Evolutionary conservation across 2,113 vertebrate species (phyloP).

Genomic region (Myodes glareolus): DNA sequence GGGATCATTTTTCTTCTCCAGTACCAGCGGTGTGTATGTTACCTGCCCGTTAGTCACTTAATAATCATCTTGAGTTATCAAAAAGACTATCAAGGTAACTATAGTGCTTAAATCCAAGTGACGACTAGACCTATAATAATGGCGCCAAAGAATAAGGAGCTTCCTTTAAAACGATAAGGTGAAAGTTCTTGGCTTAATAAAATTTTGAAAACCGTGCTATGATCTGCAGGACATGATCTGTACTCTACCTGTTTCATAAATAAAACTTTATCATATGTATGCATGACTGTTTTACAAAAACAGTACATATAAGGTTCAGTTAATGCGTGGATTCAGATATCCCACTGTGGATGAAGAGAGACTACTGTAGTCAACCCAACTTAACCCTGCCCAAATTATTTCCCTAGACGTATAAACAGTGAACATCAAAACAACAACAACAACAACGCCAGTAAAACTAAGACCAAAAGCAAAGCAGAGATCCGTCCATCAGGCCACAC

Average conservation of each 20-base stretch:
- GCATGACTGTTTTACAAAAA: background rate
- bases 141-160: background rate
- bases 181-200: background rate
- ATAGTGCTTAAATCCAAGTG: background rate
- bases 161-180: background rate
- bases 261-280: background rate
- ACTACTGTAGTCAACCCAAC: background rate
- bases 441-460: background rate
- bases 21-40: no score
- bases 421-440: background rate
- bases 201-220: background rate
- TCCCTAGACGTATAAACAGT: background rate
- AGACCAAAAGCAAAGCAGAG: background rate
- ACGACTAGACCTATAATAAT: background rate
- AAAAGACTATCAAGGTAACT: background rate
- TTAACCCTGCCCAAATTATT: background rate
- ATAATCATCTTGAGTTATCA: background rate
- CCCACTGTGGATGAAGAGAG: no score
- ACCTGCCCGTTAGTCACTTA: background rate
- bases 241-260: background rate
- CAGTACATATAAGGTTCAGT: background rate
- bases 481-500: accelerated
- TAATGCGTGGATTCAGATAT: background rate
- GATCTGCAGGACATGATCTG: background rate
- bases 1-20: background rate